Base-by-base conservation (phyloP, 2,888 invertebrate species). In the Uropetala carovei region DNA sequence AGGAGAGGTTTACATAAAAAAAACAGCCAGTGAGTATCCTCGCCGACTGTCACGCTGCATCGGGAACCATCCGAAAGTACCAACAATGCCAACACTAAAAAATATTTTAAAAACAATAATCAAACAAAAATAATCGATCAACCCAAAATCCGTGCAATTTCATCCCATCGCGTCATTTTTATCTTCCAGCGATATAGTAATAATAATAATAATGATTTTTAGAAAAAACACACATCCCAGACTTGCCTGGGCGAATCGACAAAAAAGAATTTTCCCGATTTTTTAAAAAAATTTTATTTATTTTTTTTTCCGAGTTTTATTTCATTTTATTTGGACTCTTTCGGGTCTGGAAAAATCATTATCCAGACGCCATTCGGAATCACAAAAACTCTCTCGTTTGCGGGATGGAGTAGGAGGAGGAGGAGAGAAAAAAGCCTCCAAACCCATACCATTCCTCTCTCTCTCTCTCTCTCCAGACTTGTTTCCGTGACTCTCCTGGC, bases 321-420 rank as follows among this genome's bases (percentile, higher is more conserved):
- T n/a, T n/a, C 68, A 2, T 5, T 75, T 22, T 75, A 27, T 27
- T 22, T 10, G 22, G 27, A 75, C 75, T 75, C 75, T 75, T 75
- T 75, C 22, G 22, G 75, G 75, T 75, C 75, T 75, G 75, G 75
- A 75, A 75, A 75, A 75, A 75, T 75, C 75, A 75, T 75, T 75
- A 75, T 27, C 75, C 75, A 14, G 75, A 27, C 75, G 75, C 75
- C 75, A 75, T 75, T 75, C 16, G 75, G 27, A 75, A 75, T 75
- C 75, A 75, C 22, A 75, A 75, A 75, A 75, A 13, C 75, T 75
- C 75, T 0, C 75, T 75, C 75, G 75, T 27, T 75, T 75, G 22
- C 75, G 22, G 16, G 75, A 1, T 8, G 22, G 14, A 43, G 7
- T n/a, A 11, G 22, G 75, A 22, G n/a, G 68, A 27, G 27, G 27